Evolutionary conservation across 2,888 invertebrate genomes (phyloP).

Genomic region (Pocota personata): DNA sequence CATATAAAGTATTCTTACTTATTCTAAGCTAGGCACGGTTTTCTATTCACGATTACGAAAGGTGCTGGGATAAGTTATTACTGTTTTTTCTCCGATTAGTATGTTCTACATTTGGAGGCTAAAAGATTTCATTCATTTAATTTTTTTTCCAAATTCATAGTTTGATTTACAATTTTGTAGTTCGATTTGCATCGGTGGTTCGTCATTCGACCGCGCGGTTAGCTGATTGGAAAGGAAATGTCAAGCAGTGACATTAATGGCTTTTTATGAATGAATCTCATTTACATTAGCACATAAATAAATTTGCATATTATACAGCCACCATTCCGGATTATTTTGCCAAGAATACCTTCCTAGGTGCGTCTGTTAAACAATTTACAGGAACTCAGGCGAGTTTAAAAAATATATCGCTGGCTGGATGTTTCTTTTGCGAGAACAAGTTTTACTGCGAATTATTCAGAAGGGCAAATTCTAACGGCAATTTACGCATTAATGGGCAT

Average conservation of each 20-base stretch:
- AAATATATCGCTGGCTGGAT: background rate
- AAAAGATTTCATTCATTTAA: background rate
- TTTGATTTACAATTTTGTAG: conserved; percentile 7
- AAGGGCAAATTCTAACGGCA: conserved; percentile 71
- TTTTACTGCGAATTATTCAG: conserved; percentile 29
- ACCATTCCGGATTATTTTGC: conserved; percentile 34
- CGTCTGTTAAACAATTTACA: conserved; percentile 29
- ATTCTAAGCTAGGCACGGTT: background rate
- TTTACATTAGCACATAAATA: conserved; percentile 60
- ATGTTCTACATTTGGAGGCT: background rate
- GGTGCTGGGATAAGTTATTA: conserved; percentile 7
- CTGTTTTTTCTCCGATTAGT: background rate
- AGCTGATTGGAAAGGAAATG: conserved; percentile 25
- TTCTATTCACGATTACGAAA: background rate
- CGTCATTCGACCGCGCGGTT: background rate
- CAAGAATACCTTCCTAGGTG: conserved; percentile 1
- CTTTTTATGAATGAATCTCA: conserved; percentile 64
- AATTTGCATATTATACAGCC: conserved; percentile 50
- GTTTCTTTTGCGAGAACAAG: conserved; percentile 1
- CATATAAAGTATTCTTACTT: background rate
- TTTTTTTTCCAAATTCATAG: background rate
- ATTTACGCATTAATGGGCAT: conserved; percentile 45
- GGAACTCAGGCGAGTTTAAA: conserved; percentile 14
- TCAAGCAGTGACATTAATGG: conserved; percentile 54
- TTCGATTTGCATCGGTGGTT: background rate